Base-by-base conservation (phyloP, 1,140 invertebrate genomes). In the Anadara kagoshimensis region DNA sequence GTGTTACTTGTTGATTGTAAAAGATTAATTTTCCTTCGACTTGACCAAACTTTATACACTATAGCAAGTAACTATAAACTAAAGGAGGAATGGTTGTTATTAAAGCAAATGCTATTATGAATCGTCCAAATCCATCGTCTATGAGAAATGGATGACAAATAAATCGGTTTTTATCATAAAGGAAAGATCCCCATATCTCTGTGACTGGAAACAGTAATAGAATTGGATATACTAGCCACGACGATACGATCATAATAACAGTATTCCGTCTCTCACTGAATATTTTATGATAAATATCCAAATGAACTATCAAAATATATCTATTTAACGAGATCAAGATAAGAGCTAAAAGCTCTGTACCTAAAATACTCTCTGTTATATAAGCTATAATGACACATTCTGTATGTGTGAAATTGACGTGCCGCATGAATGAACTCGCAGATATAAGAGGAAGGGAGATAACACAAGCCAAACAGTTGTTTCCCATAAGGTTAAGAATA, bases 1-100 rank as follows among this genome's bases (percentile, higher is more conserved):
- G 24, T 44, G 20, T 20, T 51, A 7, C 14, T 14, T 18, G 45
- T 36, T 20, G 58, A 62, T n/a, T 51, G 45, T 14, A 69, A 20
- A 2, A 45, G 44, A 22, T 58, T 53, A 1, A 67, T 53, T 59
- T 63, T 66, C 29, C 45, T 62, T 8, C 49, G 41, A 18, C 51
- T 75, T 7, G 69, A 69, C 41, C 65, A 58, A 2, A 69, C 61
- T 44, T 57, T 69, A 18, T 41, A 63, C 1, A 75, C 47, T 26
- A 78, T 78, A 41, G 51, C 0, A 63, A 24, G 45, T 81, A 81
- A 53, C 76, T 76, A 41, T 66, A 81, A 16, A 78, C 14, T 20
- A 70, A 47, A 1, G 75, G 36, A 18, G 77, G 71, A 18, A 64
- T 51, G 24, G 59, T 58, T 14, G 64, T 68, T 16, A 78, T 56